Conservation (phyloP, 2,797 vertebrate genomes). For the Luscinia luscinia region DNA sequence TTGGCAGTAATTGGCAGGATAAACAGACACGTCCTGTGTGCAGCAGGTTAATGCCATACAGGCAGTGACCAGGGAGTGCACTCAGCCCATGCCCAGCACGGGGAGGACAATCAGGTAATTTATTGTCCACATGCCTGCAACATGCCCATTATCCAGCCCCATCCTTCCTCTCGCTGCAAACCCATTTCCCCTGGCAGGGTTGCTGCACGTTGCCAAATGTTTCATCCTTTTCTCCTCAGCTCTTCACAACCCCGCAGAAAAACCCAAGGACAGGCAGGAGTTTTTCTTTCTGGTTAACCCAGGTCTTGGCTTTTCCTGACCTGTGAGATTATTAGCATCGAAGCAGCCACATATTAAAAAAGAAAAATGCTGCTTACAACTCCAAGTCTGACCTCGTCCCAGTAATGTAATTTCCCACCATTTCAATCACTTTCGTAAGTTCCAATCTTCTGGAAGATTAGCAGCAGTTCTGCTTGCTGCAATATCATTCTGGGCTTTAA, state of each 20-base stretch:
- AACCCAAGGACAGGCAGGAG: background rate
- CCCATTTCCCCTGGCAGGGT: background rate
- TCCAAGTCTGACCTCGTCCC: background rate
- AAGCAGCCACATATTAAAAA: background rate
- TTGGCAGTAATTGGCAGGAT: conserved; percentile 73
- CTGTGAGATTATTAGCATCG: background rate
- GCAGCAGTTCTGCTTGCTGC: background rate
- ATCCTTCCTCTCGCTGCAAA: background rate
- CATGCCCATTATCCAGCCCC: conserved; percentile 14
- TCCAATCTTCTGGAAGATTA: background rate
- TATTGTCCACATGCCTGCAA: conserved; percentile 5
- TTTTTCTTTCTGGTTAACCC: conserved; percentile 54
- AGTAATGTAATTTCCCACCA: conserved; percentile 10
- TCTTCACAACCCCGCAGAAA: background rate
- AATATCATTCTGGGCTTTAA: background rate
- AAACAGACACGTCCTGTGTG: conserved; percentile 58
- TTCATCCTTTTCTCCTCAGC: background rate
- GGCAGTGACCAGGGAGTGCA: conserved; percentile 31
- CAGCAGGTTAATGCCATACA: conserved; percentile 59
- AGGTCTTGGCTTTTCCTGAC: conserved; percentile 51
- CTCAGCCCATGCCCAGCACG: conserved; percentile 5
- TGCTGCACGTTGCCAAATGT: background rate
- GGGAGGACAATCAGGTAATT: conserved; percentile 23
- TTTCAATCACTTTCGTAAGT: background rate
- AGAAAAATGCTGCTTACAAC: conserved; percentile 1